Percentiles rank a stretch among this genome's conserved stretches.
phyloP scores from a whole-genome alignment of 1,140 invertebrate genomes.

The Formica exsecta region DNA sequence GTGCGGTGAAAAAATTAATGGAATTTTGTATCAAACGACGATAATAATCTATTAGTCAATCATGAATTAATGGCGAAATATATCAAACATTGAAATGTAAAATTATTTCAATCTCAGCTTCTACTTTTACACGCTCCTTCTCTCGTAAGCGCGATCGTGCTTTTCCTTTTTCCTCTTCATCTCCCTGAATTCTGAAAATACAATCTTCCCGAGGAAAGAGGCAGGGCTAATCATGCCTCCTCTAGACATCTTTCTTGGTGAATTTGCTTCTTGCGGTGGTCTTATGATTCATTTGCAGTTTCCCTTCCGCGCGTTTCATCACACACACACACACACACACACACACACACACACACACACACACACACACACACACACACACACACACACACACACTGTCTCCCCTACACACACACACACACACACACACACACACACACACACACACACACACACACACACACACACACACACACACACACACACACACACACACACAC shows the following conservation, averaged over 20 bases:
- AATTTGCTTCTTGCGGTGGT: not conserved
- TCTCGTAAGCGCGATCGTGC: not conserved
- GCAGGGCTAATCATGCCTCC: constrained; percentile 16
- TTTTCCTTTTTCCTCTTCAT: not conserved
- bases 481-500: too few relatives aligned
- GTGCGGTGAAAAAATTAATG: not conserved
- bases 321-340: too few relatives aligned
- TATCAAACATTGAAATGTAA: not conserved
- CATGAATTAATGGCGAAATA: not conserved
- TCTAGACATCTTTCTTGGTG: not conserved
- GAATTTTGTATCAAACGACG: not conserved
- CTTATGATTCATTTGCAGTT: constrained; percentile 48
- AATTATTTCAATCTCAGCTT: not conserved
- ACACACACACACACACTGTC: too few relatives aligned
- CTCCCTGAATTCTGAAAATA: constrained; percentile 19
- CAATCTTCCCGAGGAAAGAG: not conserved
- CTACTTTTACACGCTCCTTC: not conserved
- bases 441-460: too few relatives aligned
- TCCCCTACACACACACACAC: too few relatives aligned
- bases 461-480: too few relatives aligned
- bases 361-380: too few relatives aligned
- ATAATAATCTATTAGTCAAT: not conserved
- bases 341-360: too few relatives aligned
- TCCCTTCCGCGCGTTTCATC: constrained; percentile 15
- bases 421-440: too few relatives aligned